A percentile compares a stretch with the other conserved stretches of the same genome.
Conservation (phyloP, 2,888 invertebrate genomes). For the Formica aserva region DNA sequence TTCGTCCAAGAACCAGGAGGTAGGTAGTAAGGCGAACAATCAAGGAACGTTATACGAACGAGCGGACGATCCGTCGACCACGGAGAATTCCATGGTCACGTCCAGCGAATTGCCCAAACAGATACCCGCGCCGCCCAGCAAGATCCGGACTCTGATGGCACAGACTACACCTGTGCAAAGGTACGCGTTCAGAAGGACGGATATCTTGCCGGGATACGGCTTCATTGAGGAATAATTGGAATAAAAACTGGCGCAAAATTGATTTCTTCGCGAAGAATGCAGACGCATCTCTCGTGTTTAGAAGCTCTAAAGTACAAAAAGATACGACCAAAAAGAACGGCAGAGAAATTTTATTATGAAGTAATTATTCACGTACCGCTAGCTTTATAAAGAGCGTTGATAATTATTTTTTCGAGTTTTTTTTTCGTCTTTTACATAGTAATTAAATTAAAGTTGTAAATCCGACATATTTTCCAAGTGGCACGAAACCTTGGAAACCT, state of each 20-base stretch:
- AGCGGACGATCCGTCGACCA: constrained; percentile 74
- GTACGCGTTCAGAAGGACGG: constrained; percentile 76
- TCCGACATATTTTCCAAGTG: not conserved
- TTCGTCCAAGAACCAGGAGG: constrained; percentile 51
- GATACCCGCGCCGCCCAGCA: constrained; percentile 85
- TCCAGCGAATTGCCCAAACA: constrained; percentile 86
- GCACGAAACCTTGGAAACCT: not conserved
- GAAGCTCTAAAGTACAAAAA: constrained; percentile 2
- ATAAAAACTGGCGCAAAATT: not conserved
- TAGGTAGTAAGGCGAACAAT: constrained; percentile 33
- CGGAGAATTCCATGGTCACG: constrained; percentile 82
- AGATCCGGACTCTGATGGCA: constrained; percentile 72
- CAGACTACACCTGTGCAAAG: constrained; percentile 83
- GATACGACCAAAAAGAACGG: not conserved
- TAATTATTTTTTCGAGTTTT: not conserved
- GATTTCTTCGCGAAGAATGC: not conserved
- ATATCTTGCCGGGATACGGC: constrained; percentile 77
- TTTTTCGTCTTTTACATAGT: not conserved
- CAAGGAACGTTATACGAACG: constrained; percentile 46
- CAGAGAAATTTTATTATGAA: not conserved
- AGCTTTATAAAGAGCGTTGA: not conserved
- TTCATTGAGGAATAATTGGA: constrained; percentile 71
- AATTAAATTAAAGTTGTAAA: not conserved
- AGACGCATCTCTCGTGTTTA: not conserved
- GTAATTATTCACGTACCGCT: not conserved